These are phyloP conservation scores for Drosophila virilis DNA, from an alignment of 1,140 invertebrate species.

Conservation along the genomic window DNA sequence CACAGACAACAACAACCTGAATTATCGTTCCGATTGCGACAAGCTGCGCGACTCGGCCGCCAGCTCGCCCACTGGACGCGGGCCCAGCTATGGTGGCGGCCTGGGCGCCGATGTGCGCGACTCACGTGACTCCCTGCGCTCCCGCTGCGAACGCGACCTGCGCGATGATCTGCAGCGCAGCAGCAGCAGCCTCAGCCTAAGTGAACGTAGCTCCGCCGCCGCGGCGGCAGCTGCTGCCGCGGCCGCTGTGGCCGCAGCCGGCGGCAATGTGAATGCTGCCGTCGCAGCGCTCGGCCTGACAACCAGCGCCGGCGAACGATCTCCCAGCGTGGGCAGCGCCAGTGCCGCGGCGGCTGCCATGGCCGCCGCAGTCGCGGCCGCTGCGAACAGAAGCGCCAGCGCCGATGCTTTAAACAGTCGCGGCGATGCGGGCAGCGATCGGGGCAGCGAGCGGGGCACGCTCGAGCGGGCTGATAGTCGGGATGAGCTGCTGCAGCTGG, in stretches of 20 bases:
- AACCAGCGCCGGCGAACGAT: conserved; percentile 76
- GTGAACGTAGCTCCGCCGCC: conserved; percentile 73
- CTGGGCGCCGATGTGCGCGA: conserved; percentile 64
- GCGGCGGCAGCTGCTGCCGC: conserved; percentile 72
- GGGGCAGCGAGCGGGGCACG: conserved; percentile 77
- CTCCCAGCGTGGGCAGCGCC: conserved; percentile 79
- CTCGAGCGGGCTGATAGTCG: conserved; percentile 79
- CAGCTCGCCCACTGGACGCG: conserved; percentile 78
- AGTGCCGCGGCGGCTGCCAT: conserved; percentile 72
- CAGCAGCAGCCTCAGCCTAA: conserved; percentile 77
- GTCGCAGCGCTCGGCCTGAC: conserved; percentile 72
- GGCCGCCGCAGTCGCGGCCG: conserved; percentile 72
- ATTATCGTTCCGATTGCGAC: conserved; percentile 84
- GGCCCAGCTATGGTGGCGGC: conserved; percentile 56
- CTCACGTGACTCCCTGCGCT: conserved; percentile 69
- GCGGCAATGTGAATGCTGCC: conserved; percentile 74
- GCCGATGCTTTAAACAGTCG: conserved; percentile 65
- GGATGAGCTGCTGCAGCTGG: conserved; percentile 80
- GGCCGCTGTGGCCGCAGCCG: conserved; percentile 65
- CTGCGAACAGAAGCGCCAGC: conserved; percentile 73
- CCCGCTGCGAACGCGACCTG: conserved; percentile 75
- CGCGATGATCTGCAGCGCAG: conserved; percentile 76
- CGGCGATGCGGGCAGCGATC: conserved; percentile 70
- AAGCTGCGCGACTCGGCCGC: conserved; percentile 79
- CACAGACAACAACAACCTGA: conserved; percentile 92